Evolutionary conservation across 2,888 invertebrate species (phyloP).

Genomic region (Meloe dianella): DNA sequence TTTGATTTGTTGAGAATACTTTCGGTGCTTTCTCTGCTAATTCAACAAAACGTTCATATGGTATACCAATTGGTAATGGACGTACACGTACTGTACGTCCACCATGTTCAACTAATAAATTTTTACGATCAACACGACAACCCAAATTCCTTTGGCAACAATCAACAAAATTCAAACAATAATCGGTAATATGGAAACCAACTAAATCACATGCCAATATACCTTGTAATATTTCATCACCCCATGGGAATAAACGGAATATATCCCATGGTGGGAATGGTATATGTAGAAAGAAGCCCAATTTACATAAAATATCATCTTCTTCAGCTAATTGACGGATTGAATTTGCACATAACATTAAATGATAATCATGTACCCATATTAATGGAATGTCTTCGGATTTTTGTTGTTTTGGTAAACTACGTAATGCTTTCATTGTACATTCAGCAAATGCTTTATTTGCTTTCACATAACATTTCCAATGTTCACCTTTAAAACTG

Average conservation of each 20-base stretch:
- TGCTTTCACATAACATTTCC: constrained; percentile 79
- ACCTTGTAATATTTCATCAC: constrained; percentile 92
- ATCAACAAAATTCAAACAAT: constrained; percentile 89
- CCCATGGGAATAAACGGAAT: constrained; percentile 88
- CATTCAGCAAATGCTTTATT: constrained; percentile 85
- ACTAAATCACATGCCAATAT: constrained; percentile 93
- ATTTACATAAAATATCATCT: constrained; percentile 74
- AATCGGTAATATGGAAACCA: constrained; percentile 90
- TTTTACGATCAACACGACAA: constrained; percentile 86
- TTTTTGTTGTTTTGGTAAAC: constrained; percentile 60
- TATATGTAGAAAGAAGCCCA: constrained; percentile 94
- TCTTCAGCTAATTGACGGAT: constrained; percentile 84
- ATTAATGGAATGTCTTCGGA: constrained; percentile 72
- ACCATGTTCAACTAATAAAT: constrained; percentile 84
- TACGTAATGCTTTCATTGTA: constrained; percentile 71
- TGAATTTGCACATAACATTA: constrained; percentile 92
- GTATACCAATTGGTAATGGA: constrained; percentile 88
- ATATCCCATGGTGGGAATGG: constrained; percentile 96
- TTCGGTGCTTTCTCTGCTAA: constrained; percentile 73
- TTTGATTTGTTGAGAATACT: constrained; percentile 73
- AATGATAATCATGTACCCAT: constrained; percentile 94
- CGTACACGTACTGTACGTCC: constrained; percentile 84
- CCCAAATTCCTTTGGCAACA: constrained; percentile 88
- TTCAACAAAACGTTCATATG: constrained; percentile 83
- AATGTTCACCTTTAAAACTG: constrained; percentile 80